Base-by-base conservation (phyloP, 2,113 vertebrate species). In the Oophaga pumilio region DNA sequence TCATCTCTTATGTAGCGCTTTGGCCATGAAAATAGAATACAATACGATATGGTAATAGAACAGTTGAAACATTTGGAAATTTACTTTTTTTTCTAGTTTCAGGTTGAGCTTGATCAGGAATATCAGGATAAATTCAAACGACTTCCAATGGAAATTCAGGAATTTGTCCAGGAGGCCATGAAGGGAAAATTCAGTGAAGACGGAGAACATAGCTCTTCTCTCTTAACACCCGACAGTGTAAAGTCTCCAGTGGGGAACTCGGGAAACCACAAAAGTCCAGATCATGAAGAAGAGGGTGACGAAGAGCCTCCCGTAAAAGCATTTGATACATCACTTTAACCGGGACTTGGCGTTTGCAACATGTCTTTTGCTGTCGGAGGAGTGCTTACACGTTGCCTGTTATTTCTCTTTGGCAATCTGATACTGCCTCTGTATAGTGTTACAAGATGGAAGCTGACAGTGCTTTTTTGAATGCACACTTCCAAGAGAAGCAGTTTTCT, bases 121-220 rank as follows among this genome's bases (percentile, higher is more conserved):
- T 99, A 99, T 90, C 98, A 99, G 94, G 98, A 99, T 95, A 99
- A 99, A 92, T 99, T 99, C 90, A 97, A 97, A 88, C 95, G 98
- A 92, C 95, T 99, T 82, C 98, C 98, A 33, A 94, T 97, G 93
- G 98, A 99, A 94, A 98, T 99, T 92, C 94, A 98, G 93, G 98
- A 99, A 92, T 99, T 99, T 4, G 97, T 99, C 76, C 98, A 99
- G 93, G 98, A 99, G 92, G 96, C 96, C 87, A 95, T 97, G 96
- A 97, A 97, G 94, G 94, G 95, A 90, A 97, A 96, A 91, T 94
- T 95, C 68, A 95, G 90, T 6, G 96, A 97, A 80, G 95, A 96
- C 26, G 92, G 94, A 89, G 95, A 96, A 84, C 96, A 96, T 87
- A 91, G 93, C 85, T 93, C 93, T 89, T 92, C 93, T 83, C 91